Evolutionary conservation across 2,113 vertebrate genomes (phyloP).

Genomic region (Oryzias celebensis): DNA sequence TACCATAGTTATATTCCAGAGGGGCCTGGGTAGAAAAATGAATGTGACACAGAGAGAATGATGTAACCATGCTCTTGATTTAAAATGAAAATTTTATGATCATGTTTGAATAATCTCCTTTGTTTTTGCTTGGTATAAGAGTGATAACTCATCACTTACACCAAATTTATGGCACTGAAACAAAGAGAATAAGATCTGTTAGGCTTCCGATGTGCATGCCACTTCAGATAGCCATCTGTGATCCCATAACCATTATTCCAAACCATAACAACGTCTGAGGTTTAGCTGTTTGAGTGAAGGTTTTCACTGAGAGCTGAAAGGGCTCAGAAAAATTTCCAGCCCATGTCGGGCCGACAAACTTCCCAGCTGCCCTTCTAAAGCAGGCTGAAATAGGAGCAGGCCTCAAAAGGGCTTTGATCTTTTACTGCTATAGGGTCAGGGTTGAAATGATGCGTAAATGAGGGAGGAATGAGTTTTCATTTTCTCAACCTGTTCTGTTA

Average conservation of each 20-base stretch:
- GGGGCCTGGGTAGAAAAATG: conserved; percentile 23
- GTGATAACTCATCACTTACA: conserved; percentile 26
- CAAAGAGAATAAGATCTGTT: conserved; percentile 19
- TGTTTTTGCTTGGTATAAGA: conserved; percentile 25
- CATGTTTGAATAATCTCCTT: conserved; percentile 40
- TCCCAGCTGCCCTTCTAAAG: conserved; percentile 80
- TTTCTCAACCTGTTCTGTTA: conserved; percentile 78
- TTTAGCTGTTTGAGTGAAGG: conserved; percentile 63
- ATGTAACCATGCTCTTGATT: conserved; percentile 53
- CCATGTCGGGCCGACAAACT: conserved; percentile 72
- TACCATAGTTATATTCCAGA: conserved; percentile 65
- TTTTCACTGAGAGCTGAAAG: conserved; percentile 70
- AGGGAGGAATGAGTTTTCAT: conserved; percentile 82
- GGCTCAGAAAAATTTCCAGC: conserved; percentile 77
- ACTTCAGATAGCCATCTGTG: conserved; percentile 61
- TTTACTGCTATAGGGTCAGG: conserved; percentile 77
- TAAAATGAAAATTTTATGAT: conserved; percentile 36
- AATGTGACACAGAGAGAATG: conserved; percentile 45
- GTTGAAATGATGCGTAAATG: conserved; percentile 81
- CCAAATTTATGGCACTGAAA: conserved; percentile 31
- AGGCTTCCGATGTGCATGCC: conserved; percentile 34
- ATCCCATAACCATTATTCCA: conserved; percentile 63
- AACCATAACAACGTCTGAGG: conserved; percentile 50
- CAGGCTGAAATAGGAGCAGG: conserved; percentile 76
- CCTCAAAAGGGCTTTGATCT: conserved; percentile 83